Conservation (phyloP, 2,113 vertebrate genomes). For the Euleptes europaea region DNA sequence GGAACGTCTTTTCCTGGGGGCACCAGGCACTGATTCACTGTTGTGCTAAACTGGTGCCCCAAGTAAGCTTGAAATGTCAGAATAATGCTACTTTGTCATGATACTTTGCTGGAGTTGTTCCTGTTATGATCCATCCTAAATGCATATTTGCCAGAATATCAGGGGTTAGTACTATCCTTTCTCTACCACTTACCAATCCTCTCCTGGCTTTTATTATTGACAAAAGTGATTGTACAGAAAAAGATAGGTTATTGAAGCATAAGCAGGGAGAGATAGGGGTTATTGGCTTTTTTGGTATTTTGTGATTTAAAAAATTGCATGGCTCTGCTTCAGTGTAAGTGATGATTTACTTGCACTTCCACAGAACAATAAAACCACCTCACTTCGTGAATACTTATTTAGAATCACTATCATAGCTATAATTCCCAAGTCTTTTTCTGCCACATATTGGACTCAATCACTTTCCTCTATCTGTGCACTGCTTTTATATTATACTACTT, state of each 20-base stretch:
- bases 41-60: background rate
- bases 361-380: slow-evolving; percentile 36
- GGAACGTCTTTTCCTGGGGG: background rate
- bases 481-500: slow-evolving; percentile 38
- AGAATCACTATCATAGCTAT: slow-evolving; percentile 29
- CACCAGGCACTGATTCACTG: background rate
- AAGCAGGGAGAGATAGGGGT: background rate
- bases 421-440: slow-evolving; percentile 48
- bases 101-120: background rate
- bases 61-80: background rate
- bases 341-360: slow-evolving; percentile 12
- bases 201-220: background rate
- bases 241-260: slow-evolving; percentile 4
- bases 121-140: background rate
- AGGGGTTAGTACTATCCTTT: background rate
- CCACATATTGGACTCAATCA: slow-evolving; percentile 38
- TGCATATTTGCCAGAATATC: background rate
- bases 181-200: background rate
- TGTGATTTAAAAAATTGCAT: slow-evolving; percentile 1
- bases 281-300: background rate
- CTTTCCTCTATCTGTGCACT: slow-evolving; percentile 36
- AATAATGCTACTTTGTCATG: background rate
- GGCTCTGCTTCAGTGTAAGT: slow-evolving; percentile 5
- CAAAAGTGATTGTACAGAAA: background rate
- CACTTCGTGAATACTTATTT: background rate